phyloP scores from a whole-genome alignment of 2,797 vertebrate species.

The Carapus acus region DNA sequence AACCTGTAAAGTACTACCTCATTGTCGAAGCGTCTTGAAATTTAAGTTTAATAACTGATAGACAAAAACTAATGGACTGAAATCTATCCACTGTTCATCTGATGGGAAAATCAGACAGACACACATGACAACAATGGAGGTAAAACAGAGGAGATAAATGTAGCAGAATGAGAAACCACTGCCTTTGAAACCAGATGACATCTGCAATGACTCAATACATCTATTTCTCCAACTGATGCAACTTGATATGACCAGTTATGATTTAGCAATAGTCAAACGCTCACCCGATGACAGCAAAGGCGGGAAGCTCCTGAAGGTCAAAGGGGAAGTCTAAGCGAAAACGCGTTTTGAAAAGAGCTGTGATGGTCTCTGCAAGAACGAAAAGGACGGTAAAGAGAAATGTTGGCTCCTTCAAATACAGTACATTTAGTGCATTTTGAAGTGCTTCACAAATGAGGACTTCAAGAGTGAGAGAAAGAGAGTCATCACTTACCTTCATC shows the following conservation, averaged over 20 bases:
- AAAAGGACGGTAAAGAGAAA: not conserved
- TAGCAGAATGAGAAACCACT: too few relatives aligned
- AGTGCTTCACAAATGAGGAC: too few relatives aligned
- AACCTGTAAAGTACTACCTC: not conserved
- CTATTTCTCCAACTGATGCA: not conserved
- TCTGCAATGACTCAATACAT: too few relatives aligned
- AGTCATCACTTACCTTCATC: constrained; percentile 81
- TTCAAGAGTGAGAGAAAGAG: not conserved
- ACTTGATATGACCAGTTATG: not conserved
- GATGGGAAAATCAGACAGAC: too few relatives aligned
- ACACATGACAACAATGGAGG: too few relatives aligned
- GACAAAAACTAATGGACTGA: too few relatives aligned
- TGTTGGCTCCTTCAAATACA: not conserved
- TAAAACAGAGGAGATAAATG: too few relatives aligned
- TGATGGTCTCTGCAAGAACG: constrained; percentile 84
- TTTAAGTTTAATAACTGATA: too few relatives aligned
- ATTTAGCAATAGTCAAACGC: constrained; percentile 31
- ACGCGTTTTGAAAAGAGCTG: constrained; percentile 92
- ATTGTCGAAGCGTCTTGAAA: not conserved
- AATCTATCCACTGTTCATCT: too few relatives aligned
- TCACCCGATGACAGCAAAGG: constrained; percentile 95
- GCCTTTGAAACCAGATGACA: too few relatives aligned
- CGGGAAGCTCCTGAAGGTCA: constrained; percentile 94
- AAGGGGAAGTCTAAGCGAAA: constrained; percentile 95
- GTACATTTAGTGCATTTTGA: not conserved